Conservation (phyloP, 2,113 vertebrate species). For the Clarias batrachus region DNA sequence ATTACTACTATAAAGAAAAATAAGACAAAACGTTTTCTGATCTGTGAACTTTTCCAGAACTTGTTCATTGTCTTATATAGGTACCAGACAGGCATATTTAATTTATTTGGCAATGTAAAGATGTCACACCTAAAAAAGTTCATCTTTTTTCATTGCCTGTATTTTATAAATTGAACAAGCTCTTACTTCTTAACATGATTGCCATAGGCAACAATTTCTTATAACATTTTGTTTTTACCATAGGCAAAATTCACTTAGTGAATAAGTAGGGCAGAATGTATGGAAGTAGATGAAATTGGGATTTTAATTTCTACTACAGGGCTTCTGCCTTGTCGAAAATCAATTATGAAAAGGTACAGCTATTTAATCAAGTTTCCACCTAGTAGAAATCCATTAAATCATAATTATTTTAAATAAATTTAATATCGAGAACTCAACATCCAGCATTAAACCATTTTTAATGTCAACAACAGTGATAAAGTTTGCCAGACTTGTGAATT, state of each 20-base stretch:
- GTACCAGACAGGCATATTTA: background rate
- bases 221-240: too few species aligned
- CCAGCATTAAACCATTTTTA: background rate
- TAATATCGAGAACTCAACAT: background rate
- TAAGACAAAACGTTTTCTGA: background rate
- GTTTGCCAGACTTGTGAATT: background rate
- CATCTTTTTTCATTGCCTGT: background rate
- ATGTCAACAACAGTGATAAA: background rate
- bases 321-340: background rate
- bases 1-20: background rate
- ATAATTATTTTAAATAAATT: background rate
- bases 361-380: background rate
- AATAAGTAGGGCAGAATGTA: background rate
- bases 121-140: too few species aligned
- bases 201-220: background rate
- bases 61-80: background rate
- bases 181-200: background rate
- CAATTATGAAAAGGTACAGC: background rate
- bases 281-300: background rate
- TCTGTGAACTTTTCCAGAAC: background rate
- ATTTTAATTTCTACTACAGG: background rate
- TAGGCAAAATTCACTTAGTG: background rate
- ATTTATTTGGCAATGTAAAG: background rate
- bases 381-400: background rate
- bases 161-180: background rate